Base-by-base conservation (phyloP, 2,888 invertebrate species). In the Galeopsomyia nigrocyanea region DNA sequence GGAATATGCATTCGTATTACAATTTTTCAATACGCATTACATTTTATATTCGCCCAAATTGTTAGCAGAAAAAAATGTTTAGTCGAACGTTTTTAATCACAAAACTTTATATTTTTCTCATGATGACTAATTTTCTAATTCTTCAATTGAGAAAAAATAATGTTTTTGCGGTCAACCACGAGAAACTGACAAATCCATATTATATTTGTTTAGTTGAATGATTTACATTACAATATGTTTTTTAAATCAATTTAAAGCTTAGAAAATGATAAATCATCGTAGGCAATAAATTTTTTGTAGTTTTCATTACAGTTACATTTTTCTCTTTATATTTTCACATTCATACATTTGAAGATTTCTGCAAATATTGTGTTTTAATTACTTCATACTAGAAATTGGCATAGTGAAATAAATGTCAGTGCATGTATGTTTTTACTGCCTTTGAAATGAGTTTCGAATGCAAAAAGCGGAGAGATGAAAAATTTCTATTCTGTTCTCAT, bases 31-130 rank as follows among this genome's bases (percentile, higher is more conserved):
- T n/a, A n/a, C n/a, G n/a, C n/a, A n/a, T n/a, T n/a, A n/a, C 7
- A 39, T 5, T 7, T 39, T 39, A 10, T 3, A 10, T 39, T 7
- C 39, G 2, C 10, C 39, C 26, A 17, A 51, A 3, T 67, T 31
- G 55, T 71, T 53, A 51, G 3, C 64, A 64, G 66, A 51, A 66
- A 66, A 73, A 65, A 73, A 69, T 66, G 56, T 49, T 73, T 69
- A 61, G 66, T 61, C 62, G 49, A 58, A 73, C 55, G 53, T 39
- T 67, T 69, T 26, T 31, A 10, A 51, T 21, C 46, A 39, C 13
- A 10, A 5, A 3, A 39, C 13, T 39, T 9, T 13, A 39, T 5
- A 31, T 31, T 39, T 39, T 13, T 39, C 10, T 39, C 39, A 39
- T 13, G 39, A 39, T 39, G 57, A 46, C 69, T 69, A 67, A 72